phyloP scores from a whole-genome alignment of 2,113 vertebrate genomes.

The Zosterops pallidus region DNA sequence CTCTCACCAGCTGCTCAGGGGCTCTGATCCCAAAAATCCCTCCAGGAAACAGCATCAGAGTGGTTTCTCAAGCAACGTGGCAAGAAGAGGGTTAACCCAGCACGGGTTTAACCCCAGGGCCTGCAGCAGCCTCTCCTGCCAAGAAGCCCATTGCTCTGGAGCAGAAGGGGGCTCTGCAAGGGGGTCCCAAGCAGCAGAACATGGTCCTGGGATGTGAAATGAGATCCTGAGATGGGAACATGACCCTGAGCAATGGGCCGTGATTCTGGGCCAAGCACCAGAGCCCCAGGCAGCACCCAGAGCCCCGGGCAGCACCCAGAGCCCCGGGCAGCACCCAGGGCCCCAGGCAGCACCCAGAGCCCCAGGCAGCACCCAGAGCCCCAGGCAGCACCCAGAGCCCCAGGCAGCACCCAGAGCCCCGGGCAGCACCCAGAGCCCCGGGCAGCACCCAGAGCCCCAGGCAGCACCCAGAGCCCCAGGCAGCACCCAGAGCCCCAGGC shows the following conservation, averaged over 20 bases:
- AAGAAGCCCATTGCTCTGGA: neutral
- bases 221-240: neutral
- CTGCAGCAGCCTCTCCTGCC: neutral
- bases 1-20: neutral
- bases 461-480: neutral
- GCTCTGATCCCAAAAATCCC: neutral
- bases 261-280: neutral
- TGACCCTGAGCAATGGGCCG: neutral
- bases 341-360: neutral
- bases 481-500: neutral
- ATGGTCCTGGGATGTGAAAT: neutral
- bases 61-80: neutral
- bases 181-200: neutral
- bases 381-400: neutral
- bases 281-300: neutral
- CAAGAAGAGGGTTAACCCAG: neutral
- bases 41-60: neutral
- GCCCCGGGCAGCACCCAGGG: neutral
- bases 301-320: neutral
- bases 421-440: neutral
- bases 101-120: neutral
- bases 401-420: neutral
- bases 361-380: neutral
- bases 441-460: neutral
- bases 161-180: neutral